Evolutionary conservation across 1,140 invertebrate genomes (phyloP).

Genomic region (Trichomalopsis sarcophagae): DNA sequence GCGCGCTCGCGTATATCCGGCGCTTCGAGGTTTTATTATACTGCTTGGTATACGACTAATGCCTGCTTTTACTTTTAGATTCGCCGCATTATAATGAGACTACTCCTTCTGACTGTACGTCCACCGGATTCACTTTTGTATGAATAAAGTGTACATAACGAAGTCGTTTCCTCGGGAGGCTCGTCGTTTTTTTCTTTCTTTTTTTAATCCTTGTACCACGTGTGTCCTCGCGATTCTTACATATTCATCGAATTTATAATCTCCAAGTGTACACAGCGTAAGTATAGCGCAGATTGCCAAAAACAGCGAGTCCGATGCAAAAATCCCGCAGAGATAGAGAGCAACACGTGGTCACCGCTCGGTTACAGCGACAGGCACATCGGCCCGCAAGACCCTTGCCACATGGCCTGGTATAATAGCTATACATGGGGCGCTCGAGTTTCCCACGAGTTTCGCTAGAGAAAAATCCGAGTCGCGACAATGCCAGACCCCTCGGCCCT

Average conservation of each 20-base stretch:
- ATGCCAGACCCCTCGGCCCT: background rate
- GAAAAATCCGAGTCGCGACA: slow-evolving; percentile 44
- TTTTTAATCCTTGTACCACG: background rate
- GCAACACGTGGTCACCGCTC: background rate
- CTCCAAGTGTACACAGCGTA: too few relatives aligned
- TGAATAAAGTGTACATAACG: background rate
- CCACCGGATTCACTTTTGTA: background rate
- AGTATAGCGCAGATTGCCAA: too few relatives aligned
- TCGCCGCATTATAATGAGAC: background rate
- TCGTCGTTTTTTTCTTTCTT: background rate
- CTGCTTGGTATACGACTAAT: background rate
- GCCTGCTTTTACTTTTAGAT: background rate
- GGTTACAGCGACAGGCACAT: background rate
- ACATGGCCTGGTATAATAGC: background rate
- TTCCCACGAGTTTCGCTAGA: slow-evolving; percentile 35
- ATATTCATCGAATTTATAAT: too few relatives aligned
- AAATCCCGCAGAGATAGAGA: background rate
- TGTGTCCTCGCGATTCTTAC: background rate
- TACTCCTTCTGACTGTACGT: too few relatives aligned
- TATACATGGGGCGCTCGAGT: background rate
- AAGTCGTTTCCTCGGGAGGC: too few relatives aligned
- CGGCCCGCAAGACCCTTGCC: background rate
- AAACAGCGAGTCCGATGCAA: background rate
- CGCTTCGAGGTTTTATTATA: background rate
- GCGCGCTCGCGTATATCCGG: background rate